Percentiles rank a stretch among this genome's conserved stretches.
Evolutionary conservation across 2,113 vertebrate genomes (phyloP).

Genomic region (Rhinogobius similis): DNA sequence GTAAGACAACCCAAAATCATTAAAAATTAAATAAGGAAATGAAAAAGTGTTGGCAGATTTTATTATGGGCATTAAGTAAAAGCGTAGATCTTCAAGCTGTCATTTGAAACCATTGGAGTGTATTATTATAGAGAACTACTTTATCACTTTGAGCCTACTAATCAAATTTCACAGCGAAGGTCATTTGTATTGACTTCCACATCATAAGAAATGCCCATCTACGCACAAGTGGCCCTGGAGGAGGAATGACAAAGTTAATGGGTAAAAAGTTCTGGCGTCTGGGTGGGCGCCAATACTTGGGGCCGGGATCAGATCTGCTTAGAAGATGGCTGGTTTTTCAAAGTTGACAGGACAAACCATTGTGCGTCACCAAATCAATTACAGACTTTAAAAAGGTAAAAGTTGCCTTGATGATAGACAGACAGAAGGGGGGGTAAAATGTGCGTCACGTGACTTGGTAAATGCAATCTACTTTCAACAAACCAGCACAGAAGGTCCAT

Average conservation of each 20-base stretch:
- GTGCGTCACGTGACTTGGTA: constrained; percentile 18
- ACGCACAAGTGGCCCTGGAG: constrained; percentile 20
- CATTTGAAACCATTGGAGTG: constrained; percentile 22
- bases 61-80: constrained; percentile 1
- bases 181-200: constrained; percentile 68
- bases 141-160: constrained; percentile 65
- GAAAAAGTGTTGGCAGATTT: constrained; percentile 17
- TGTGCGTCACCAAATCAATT: constrained; percentile 44
- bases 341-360: constrained; percentile 40
- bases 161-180: constrained; percentile 74
- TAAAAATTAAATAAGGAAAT: constrained; percentile 34
- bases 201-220: constrained; percentile 46
- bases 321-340: constrained; percentile 37
- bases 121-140: constrained; percentile 46
- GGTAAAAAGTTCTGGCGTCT: constrained; percentile 44
- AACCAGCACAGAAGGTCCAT: constrained; percentile 48
- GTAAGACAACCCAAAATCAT: constrained; percentile 26
- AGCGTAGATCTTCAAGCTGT: constrained; percentile 11
- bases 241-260: constrained; percentile 42
- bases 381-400: constrained; percentile 32
- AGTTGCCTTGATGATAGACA: constrained; percentile 30
- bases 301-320: constrained; percentile 61
- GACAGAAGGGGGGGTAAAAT: constrained; percentile 39
- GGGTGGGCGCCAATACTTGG: constrained; percentile 33
- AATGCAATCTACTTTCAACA: constrained; percentile 70